These are phyloP conservation scores for Takifugu bimaculatus DNA, from an alignment of 2,113 vertebrate species.

Conservation along the genomic window DNA sequence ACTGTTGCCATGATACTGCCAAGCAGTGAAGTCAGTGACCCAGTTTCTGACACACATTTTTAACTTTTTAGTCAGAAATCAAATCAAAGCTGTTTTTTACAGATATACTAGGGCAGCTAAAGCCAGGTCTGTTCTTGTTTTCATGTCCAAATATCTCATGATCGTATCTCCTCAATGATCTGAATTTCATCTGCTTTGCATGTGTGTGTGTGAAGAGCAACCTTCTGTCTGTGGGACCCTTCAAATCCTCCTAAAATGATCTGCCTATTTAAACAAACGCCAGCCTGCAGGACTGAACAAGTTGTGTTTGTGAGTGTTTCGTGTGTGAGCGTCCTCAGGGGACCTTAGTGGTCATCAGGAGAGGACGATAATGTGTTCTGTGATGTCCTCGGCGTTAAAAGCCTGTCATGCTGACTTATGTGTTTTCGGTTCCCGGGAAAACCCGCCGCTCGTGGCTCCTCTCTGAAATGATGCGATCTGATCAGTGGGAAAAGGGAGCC, in stretches of 20 bases:
- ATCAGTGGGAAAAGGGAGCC: slow-evolving; percentile 27
- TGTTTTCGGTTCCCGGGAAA: slow-evolving; percentile 13
- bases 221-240: slow-evolving; percentile 1
- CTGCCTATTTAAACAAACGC: too few relatives aligned
- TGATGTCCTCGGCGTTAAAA: slow-evolving; percentile 28
- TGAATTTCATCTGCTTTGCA: not conserved
- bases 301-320: too few relatives aligned
- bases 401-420: slow-evolving; percentile 40
- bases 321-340: slow-evolving; percentile 27
- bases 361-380: slow-evolving; percentile 21
- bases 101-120: not conserved
- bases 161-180: not conserved
- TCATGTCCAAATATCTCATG: not conserved
- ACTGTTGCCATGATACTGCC: not conserved
- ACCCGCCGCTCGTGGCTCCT: slow-evolving; percentile 6
- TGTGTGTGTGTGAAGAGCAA: slow-evolving; percentile 3
- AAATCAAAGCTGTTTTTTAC: not conserved
- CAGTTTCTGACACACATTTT: not conserved
- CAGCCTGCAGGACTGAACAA: too few relatives aligned
- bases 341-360: slow-evolving; percentile 12
- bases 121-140: not conserved
- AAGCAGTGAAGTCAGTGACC: not conserved
- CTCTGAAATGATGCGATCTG: slow-evolving; percentile 24
- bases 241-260: too few relatives aligned
- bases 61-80: not conserved